Conservation (phyloP, 2,113 vertebrate species). For the Gymnocephalus cernua region DNA sequence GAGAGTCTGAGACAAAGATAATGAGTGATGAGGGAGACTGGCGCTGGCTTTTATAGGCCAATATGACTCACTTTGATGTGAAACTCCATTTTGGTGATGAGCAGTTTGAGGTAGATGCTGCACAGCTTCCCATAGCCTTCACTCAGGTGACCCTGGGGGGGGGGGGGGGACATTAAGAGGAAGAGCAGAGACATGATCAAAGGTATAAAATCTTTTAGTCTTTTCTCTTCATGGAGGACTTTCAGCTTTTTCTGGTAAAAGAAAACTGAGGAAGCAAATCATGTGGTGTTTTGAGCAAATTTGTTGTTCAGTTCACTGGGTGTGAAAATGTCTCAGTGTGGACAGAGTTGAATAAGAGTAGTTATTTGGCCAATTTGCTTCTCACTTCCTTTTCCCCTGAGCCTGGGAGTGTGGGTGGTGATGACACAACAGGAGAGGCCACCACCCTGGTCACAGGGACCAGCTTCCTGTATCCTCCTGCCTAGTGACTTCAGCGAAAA, state of each 20-base stretch:
- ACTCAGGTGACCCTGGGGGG: constrained; percentile 91
- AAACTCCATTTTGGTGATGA: constrained; percentile 99
- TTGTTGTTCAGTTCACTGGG: background rate
- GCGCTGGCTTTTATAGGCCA: constrained; percentile 60
- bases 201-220: background rate
- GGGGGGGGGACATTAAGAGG: constrained; percentile 3
- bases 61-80: constrained; percentile 93
- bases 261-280: background rate
- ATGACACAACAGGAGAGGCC: constrained; percentile 68
- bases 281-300: constrained; percentile 10
- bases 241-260: background rate
- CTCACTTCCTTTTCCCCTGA: constrained; percentile 61
- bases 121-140: constrained; percentile 97
- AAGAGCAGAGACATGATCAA: constrained; percentile 13
- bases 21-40: constrained; percentile 64
- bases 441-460: constrained; percentile 48
- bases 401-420: constrained; percentile 5
- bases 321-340: constrained; percentile 8
- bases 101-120: constrained; percentile 98
- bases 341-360: constrained; percentile 38
- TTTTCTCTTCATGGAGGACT: background rate
- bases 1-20: constrained; percentile 61
- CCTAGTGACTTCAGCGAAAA: constrained; percentile 61
- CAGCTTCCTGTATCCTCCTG: constrained; percentile 60
- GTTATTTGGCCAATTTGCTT: constrained; percentile 41